Evolutionary conservation across 35 echinoderm and acorn worm species (phyloP).

Genomic region (Patiria miniata): DNA sequence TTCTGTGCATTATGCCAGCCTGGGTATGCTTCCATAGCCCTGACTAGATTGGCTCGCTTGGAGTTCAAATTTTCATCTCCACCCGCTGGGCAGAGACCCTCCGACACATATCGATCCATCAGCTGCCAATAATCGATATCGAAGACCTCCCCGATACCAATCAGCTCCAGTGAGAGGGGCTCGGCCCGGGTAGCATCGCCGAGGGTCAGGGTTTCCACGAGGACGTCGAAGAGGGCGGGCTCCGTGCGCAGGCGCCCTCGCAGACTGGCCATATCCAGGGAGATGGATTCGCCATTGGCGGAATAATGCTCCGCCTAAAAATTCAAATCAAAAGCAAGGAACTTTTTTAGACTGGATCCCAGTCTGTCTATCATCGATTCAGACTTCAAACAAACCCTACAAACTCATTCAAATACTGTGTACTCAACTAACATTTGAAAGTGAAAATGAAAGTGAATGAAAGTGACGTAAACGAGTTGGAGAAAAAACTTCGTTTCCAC

Average conservation of each 20-base stretch:
- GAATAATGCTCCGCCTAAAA: background rate
- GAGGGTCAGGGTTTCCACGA: conserved; percentile 3
- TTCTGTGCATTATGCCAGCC: background rate
- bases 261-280: background rate
- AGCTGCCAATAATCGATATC: conserved; percentile 36
- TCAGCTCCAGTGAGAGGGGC: conserved; percentile 42
- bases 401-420: too few relatives aligned
- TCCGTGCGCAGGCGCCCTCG: background rate
- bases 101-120: conserved; percentile 25
- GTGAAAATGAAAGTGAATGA: too few relatives aligned
- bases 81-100: conserved; percentile 2
- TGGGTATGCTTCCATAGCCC: conserved; percentile 14
- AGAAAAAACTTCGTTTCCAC: too few relatives aligned
- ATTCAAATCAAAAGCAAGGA: background rate
- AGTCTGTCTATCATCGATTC: background rate
- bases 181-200: background rate
- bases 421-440: too few relatives aligned
- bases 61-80: background rate
- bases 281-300: background rate
- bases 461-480: too few relatives aligned
- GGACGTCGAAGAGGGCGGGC: conserved; percentile 8
- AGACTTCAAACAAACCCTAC: too few relatives aligned
- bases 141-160: conserved; percentile 52
- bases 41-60: background rate
- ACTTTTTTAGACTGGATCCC: background rate